These are phyloP conservation scores for Oxyruncus cristatus DNA, from an alignment of 2,113 vertebrate genomes.

Conservation along the genomic window DNA sequence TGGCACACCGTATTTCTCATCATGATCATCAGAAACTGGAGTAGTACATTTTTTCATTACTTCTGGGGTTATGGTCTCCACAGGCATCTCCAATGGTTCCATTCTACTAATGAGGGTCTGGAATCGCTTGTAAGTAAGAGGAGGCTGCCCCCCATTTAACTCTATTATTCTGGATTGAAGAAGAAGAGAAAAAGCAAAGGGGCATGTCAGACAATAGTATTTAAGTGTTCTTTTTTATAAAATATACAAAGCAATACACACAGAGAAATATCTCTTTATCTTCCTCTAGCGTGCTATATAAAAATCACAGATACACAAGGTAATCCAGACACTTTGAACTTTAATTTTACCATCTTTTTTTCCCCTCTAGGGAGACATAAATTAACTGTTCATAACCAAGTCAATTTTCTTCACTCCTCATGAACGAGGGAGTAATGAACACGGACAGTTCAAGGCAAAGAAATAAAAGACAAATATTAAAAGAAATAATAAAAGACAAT, in stretches of 20 bases:
- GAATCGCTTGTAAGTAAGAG: slow-evolving; percentile 96
- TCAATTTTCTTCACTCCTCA: not conserved
- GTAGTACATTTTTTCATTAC: slow-evolving; percentile 87
- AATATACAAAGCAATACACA: not conserved
- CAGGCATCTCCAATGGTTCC: slow-evolving; percentile 88
- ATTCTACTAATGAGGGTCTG: slow-evolving; percentile 96
- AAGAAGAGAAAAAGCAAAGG: not conserved
- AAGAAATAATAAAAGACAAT: not conserved
- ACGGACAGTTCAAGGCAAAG: not conserved
- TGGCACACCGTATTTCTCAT: slow-evolving; percentile 94
- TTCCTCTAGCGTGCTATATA: not conserved
- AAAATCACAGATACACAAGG: not conserved
- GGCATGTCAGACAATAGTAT: not conserved
- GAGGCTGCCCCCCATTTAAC: slow-evolving; percentile 93
- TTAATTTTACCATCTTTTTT: not conserved
- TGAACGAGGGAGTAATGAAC: not conserved
- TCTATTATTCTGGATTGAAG: slow-evolving; percentile 88
- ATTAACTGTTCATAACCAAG: not conserved
- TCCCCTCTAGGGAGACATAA: not conserved
- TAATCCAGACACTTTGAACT: not conserved
- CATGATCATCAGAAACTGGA: slow-evolving; percentile 92
- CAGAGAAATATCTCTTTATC: not conserved
- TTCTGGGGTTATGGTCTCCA: slow-evolving; percentile 88
- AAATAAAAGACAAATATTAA: not conserved
- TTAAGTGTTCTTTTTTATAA: not conserved